Evolutionary conservation across 2,113 vertebrate genomes (phyloP), one percentile per base, ranked within the genome.

Genomic region (Forbesichthys agassizii): DNA sequence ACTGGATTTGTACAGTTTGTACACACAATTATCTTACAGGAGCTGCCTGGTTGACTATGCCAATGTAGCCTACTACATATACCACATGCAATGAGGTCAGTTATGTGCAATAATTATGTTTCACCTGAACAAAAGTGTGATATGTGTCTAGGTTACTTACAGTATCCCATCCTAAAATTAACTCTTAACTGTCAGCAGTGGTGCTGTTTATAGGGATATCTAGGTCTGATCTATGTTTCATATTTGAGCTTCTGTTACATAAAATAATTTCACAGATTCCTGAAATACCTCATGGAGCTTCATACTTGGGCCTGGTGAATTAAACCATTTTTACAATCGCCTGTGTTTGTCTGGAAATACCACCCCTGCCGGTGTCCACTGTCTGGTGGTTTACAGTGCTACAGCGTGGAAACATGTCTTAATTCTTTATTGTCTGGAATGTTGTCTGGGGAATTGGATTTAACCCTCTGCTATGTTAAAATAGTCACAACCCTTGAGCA

Each of bases 381-480:
- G 51, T 68, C 46, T 60, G 57, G 36, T 64, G 46, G 66, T n/a
- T 27, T 60, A 68, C 63, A 57, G 54, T 68, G 74, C 16, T 73
- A 65, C 77, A 64, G 57, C 68, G 80, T 80, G 60, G 9, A 73
- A 73, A 80, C 71, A 84, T 66, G 73, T 82, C 82, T 84, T 74
- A 14, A 49, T 18, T 77, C 73, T 48, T 57, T 18, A 56, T 79
- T 82, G 18, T 42, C 69, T 84, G 86, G 88, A 90, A 88, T 90
- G 87, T 82, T 66, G 70, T 73, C 70, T 52, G 73, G 86, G 88
- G 82, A 74, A 84, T 82, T 90, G 89, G 90, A 91, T 89, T 90
- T 84, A 80, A 87, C 86, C 90, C 88, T 84, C 84, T 83, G 27
- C 70, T 33, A 66, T 90, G 88, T 89, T 81, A 90, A 90, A 89